A percentile compares a stretch with the other conserved stretches of the same genome.
phyloP scores from a whole-genome alignment of 1,140 invertebrate genomes.

The Drosophila nannoptera region DNA sequence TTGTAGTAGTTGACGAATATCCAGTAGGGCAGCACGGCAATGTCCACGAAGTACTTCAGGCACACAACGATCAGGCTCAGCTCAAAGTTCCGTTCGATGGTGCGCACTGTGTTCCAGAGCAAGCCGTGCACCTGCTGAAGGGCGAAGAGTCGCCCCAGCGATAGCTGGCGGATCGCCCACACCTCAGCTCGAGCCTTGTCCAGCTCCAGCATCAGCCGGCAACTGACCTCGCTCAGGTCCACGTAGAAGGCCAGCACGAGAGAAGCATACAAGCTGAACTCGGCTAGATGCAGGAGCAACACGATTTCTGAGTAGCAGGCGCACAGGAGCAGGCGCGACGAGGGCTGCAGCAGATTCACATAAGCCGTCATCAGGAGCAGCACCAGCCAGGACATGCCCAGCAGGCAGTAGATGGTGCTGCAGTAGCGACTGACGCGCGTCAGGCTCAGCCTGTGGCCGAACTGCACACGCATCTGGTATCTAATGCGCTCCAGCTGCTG shows the following conservation, averaged over 20 bases:
- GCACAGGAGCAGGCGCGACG: constrained; percentile 9
- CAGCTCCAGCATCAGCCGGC: constrained; percentile 24
- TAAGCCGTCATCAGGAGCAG: constrained; percentile 1
- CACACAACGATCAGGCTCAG: constrained; percentile 36
- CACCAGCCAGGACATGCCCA: not conserved
- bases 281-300: constrained; percentile 31
- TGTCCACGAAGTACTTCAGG: constrained; percentile 48
- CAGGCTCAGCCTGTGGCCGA: constrained; percentile 13
- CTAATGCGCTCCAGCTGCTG: constrained; percentile 34
- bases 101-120: constrained; percentile 44
- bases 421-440: constrained; percentile 25
- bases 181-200: constrained; percentile 21
- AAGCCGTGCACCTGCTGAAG: constrained; percentile 34
- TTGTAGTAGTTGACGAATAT: constrained; percentile 26
- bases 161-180: constrained; percentile 4
- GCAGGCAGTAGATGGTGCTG: constrained; percentile 7
- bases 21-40: constrained; percentile 46
- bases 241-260: constrained; percentile 43
- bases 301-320: constrained; percentile 47
- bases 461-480: constrained; percentile 2
- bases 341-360: not conserved
- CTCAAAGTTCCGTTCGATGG: constrained; percentile 42
- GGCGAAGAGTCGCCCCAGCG: constrained; percentile 22
- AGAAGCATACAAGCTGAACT: constrained; percentile 39
- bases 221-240: constrained; percentile 32